Base-by-base conservation (phyloP, 1,140 invertebrate species). In the Ips typographus region DNA sequence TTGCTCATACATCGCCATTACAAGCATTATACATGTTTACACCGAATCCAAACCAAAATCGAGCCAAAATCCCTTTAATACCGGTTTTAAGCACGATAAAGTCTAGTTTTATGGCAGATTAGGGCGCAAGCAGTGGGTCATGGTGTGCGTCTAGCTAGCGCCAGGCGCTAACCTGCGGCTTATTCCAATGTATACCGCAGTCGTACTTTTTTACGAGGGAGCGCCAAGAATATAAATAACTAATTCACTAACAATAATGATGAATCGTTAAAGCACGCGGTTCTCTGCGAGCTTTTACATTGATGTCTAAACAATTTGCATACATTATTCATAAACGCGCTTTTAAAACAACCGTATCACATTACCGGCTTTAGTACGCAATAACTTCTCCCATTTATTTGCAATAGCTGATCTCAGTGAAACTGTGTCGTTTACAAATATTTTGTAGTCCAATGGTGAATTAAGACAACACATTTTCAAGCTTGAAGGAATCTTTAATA, bases 61-160 rank as follows among this genome's bases (percentile, higher is more conserved):
- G 44, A 49, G 3, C 6, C 6, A 3, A 49, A 49, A 49, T 49
- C 44, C 44, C 44, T 3, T 49, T 49, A 49, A 49, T 49, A 22
- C 22, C 44, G 22, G 6, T 22, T 49, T 49, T 49, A 49, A 49
- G 22, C 22, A 22, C 44, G 44, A 49, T 49, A 49, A 49, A 49
- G 44, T 49, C 3, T 49, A 49, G 44, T 49, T 49, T 49, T 49
- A 49, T 49, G 44, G 44, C 44, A 49, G 44, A 49, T 49, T 49
- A 49, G 44, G 22, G 44, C 44, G 22, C 44, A 22, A 22, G 22
- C 22, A 49, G 44, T 49, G 44, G 44, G 44, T 49, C 44, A 49
- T 22, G 44, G 44, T 49, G 3, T 22, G 44, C 44, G 6, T 22
- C 44, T 22, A 22, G 7, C 44, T 49, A 49, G 44, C 44, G 44